A percentile compares a stretch with the other conserved stretches of the same genome.
Conservation (phyloP, 2,113 vertebrate genomes). For the Phaethornis superciliosus region DNA sequence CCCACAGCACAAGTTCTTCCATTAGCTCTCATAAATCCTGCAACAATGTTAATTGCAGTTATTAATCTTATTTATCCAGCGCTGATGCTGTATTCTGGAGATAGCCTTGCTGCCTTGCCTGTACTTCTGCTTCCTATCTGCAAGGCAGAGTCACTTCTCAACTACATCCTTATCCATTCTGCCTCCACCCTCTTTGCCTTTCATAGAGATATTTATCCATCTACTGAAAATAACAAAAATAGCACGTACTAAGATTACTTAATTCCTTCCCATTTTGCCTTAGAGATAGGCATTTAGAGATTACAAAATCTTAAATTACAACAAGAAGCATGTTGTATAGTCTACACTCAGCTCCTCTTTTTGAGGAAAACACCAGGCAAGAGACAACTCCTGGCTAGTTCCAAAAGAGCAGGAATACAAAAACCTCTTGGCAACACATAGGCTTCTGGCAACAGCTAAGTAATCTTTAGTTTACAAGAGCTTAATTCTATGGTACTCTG, state of each 20-base stretch:
- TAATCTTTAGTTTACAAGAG: background rate
- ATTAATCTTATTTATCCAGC: background rate
- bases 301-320: background rate
- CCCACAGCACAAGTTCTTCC: background rate
- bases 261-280: background rate
- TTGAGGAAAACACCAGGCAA: background rate
- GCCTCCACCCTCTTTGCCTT: background rate
- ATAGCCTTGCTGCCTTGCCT: background rate
- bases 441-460: background rate
- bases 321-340: background rate
- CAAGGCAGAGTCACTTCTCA: background rate
- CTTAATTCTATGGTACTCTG: background rate
- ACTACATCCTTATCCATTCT: background rate
- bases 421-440: background rate
- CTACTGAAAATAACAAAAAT: background rate
- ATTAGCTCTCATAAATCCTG: background rate
- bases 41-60: background rate
- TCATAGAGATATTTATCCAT: background rate
- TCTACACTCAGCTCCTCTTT: background rate
- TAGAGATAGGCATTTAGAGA: background rate
- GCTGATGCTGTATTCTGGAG: background rate
- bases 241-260: background rate
- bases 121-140: background rate
- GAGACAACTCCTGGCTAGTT: background rate
- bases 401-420: background rate